Base-by-base conservation (phyloP, 2,113 vertebrate genomes). In the Apodemus speciosus region DNA sequence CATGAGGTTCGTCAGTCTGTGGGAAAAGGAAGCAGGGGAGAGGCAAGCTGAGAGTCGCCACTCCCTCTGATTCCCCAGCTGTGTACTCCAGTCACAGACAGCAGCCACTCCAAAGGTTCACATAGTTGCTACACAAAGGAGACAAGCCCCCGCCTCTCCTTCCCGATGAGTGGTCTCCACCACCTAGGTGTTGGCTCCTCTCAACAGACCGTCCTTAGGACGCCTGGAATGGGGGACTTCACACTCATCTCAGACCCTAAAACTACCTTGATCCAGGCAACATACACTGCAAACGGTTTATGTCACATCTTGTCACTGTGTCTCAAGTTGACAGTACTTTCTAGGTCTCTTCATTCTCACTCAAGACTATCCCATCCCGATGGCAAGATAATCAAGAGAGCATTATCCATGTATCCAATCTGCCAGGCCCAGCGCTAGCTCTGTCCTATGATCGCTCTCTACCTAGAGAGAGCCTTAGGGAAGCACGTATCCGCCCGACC, bases 341-440 rank as follows among this genome's bases (percentile, higher is more conserved):
- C 60, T 46, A 53, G 75, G 43, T n/a, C 21, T 18, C 10, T 21
- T 43, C 25, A 68, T 27, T 46, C 20, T 91, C 30, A 68, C 66
- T 88, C 62, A 56, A 2, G 27, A 62, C 66, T 60, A 53, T 43
- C 56, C 71, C 75, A 79, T 84, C 87, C 89, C 38, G 38, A 46
- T 40, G 9, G 73, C 40, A 62, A 88, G 89, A 85, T 0, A 93
- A 93, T 86, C 25, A 76, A 86, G 35, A 92, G 79, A 89, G 46
- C n/a, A 83, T 83, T 9, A 68, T 35, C 51, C 35, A 69, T 15
- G 13, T n/a, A 92, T 51, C 73, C 77, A 35, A 58, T 43, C 66
- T 87, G 18, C 66, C 66, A 81, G 51, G 71, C 18, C 18, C 40
- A 32, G 9, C 21, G 64, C n/a, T 38, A 75, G 56, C 53, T 81